Evolutionary conservation across 2,888 invertebrate species (phyloP), one percentile per base, ranked within the genome.

Genomic region (Drosophila stalkeri): DNA sequence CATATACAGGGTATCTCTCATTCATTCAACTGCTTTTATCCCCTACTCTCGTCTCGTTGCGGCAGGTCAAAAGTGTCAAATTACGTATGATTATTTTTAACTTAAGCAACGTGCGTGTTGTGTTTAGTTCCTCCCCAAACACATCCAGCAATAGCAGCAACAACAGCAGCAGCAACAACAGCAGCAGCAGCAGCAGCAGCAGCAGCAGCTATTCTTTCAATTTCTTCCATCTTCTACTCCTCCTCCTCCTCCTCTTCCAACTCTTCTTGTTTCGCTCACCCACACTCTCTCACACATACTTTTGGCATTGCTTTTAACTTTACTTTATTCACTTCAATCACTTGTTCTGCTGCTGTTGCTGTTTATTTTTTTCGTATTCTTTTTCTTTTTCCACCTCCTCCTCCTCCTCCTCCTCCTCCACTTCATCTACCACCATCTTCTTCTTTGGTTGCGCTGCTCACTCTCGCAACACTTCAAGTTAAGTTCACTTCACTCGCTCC

Each of bases 31-130:
- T 16, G n/a, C 43, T 31, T 9, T 18, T 8, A 3, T 27, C 46
- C 27, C 44, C 44, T 55, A 23, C 39, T 39, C 39, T 44, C 41
- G 33, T 54, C 49, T 64, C 59, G 51, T 88, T 85, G 89, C 51
- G 79, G 86, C 89, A 88, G 85, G 88, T 85, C 86, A 88, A 81
- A 72, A 73, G 89, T 85, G 83, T 86, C 77, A 73, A 86, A 85
- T 85, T 82, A 82, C 86, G 80, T 80, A 73, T 72, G 70, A 87
- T 87, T 85, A 87, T 80, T 87, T 87, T 70, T 69, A 64, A 39
- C 69, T 72, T 64, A 66, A 52, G 43, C 64, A 65, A 64, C 35
- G 59, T 64, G 64, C 61, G 72, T 76, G 71, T 35, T 52, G 39
- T 54, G 12, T 47, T 54, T 46, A 8, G 39, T 14, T 14, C 23